Percentiles rank a stretch among this genome's conserved stretches.
These are phyloP conservation scores for Leptoclinus maculatus DNA, from an alignment of 2,797 vertebrate species.

Conservation along the genomic window DNA sequence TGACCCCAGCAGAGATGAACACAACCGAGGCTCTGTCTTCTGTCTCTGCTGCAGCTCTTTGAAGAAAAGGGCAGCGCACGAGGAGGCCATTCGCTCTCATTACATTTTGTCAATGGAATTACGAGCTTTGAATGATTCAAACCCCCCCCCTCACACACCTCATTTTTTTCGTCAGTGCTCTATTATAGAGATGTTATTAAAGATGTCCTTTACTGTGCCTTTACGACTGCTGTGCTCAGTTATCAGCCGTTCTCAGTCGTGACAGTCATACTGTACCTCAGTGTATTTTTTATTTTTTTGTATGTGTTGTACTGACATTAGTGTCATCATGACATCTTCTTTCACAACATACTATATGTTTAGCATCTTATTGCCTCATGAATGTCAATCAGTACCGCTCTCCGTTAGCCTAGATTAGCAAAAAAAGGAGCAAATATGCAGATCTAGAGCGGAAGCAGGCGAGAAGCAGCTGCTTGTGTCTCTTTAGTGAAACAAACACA, in stretches of 20 bases:
- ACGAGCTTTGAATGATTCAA: slow-evolving; percentile 38
- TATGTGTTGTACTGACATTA: background rate
- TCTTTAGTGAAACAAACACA: background rate
- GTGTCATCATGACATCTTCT: background rate
- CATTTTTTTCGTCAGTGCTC: slow-evolving; percentile 31
- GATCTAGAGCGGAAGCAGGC: background rate
- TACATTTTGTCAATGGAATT: slow-evolving; percentile 43
- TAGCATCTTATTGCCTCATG: background rate
- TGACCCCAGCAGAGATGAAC: slow-evolving; percentile 41
- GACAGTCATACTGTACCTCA: background rate
- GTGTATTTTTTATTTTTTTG: background rate
- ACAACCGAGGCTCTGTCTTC: slow-evolving; percentile 24
- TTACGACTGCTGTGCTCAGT: background rate
- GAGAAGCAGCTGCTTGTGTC: no score
- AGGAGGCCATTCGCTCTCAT: slow-evolving; percentile 38
- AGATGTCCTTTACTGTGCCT: slow-evolving; percentile 35
- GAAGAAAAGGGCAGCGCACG: slow-evolving; percentile 43
- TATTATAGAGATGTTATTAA: slow-evolving; percentile 45
- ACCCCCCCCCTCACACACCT: background rate
- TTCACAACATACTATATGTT: background rate
- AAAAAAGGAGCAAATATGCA: background rate
- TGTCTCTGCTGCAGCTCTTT: slow-evolving; percentile 37
- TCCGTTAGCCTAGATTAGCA: background rate
- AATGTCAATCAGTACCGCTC: background rate
- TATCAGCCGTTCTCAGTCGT: background rate